Conservation (phyloP, 2,797 vertebrate genomes). For the Acomys russatus region DNA sequence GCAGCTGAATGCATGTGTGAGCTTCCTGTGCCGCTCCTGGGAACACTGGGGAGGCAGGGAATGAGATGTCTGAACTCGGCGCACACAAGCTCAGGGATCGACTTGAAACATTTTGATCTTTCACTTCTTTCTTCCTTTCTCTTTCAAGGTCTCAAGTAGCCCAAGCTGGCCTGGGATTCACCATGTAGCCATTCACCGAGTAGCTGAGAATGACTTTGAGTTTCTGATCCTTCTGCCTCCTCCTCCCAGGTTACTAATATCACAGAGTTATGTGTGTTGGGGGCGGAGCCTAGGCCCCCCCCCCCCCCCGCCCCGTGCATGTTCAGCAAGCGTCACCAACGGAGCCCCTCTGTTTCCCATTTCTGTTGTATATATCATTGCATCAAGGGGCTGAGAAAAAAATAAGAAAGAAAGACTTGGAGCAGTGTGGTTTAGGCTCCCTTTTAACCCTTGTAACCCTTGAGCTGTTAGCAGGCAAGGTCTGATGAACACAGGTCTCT, state of each 20-base stretch:
- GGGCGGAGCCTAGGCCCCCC: too few relatives aligned
- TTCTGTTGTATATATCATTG: neutral
- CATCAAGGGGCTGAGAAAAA: neutral
- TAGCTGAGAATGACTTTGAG: neutral
- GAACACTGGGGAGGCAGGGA: neutral
- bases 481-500: neutral
- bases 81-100: neutral
- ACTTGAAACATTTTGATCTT: neutral
- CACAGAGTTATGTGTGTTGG: neutral
- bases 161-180: neutral
- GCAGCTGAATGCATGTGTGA: neutral
- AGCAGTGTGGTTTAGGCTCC: neutral
- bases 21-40: neutral
- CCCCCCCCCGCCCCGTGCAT: neutral
- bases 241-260: neutral
- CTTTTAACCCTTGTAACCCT: neutral
- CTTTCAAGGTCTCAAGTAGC: neutral
- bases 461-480: neutral
- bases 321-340: neutral
- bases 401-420: neutral
- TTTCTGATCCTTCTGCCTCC: neutral
- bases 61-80: neutral
- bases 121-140: neutral
- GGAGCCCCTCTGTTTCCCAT: neutral
- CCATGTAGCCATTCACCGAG: neutral